phyloP scores from a whole-genome alignment of 1,140 invertebrate genomes.

The Macrotrachela quadricornifera region DNA sequence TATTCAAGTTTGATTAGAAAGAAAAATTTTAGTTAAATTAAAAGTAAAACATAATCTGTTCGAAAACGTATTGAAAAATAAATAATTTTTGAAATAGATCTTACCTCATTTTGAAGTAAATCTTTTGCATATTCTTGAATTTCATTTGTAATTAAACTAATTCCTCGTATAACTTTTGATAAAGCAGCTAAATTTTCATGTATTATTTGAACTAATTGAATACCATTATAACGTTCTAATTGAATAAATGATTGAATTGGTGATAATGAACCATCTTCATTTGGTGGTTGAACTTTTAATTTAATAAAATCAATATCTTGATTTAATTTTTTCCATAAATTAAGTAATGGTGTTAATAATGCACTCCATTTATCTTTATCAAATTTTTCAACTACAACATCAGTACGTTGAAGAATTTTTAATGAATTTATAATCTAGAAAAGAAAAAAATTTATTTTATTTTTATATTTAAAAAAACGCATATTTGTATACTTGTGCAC shows the following conservation, averaged over 20 bases:
- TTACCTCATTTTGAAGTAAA: too few relatives aligned
- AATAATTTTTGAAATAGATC: too few relatives aligned
- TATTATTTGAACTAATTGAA: conserved; percentile 30
- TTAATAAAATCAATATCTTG: conserved; percentile 27
- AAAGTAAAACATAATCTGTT: too few relatives aligned
- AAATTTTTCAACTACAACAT: too few relatives aligned
- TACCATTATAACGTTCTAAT: conserved; percentile 37
- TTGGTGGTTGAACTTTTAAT: conserved; percentile 17
- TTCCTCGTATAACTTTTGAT: conserved; percentile 41
- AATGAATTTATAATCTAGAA: too few relatives aligned
- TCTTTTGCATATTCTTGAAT: conserved; percentile 32
- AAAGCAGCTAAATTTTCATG: conserved; percentile 39
- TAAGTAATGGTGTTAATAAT: conserved; percentile 43
- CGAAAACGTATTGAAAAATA: too few relatives aligned
- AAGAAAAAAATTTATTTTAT: too few relatives aligned
- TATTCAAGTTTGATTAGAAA: too few relatives aligned
- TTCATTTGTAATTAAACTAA: conserved; percentile 32
- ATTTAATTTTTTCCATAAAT: conserved; percentile 53
- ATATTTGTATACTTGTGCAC: conserved; percentile 34
- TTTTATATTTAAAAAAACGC: too few relatives aligned
- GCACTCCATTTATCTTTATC: conserved; percentile 33
- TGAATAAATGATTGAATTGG: conserved; percentile 34
- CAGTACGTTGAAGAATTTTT: too few relatives aligned
- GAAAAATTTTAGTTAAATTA: too few relatives aligned
- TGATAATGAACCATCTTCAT: conserved; percentile 17